Conservation (phyloP, 2,113 vertebrate genomes). For the Lasiurus borealis region DNA sequence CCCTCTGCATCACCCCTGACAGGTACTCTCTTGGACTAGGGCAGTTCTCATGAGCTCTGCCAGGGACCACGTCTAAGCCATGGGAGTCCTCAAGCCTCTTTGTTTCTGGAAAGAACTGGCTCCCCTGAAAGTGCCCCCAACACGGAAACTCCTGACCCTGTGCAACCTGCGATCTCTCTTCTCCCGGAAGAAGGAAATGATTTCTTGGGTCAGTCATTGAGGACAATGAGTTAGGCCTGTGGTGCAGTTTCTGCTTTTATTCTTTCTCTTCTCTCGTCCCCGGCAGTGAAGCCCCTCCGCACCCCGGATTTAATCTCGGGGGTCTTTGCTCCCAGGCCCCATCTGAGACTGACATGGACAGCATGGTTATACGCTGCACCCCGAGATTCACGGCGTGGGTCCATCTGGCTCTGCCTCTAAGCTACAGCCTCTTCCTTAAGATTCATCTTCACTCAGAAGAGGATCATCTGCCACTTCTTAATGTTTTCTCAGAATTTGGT, state of each 20-base stretch:
- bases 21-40: not conserved
- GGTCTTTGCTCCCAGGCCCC: not conserved
- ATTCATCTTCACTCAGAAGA: not conserved
- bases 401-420: not conserved
- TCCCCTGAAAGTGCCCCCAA: not conserved
- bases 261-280: fast-evolving
- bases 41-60: not conserved
- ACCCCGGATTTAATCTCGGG: too few species aligned
- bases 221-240: not conserved
- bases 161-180: not conserved
- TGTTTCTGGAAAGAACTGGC: not conserved
- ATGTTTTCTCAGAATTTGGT: not conserved
- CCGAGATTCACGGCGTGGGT: not conserved
- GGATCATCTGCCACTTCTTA: not conserved
- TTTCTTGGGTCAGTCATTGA: not conserved
- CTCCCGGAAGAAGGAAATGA: not conserved
- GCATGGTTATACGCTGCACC: not conserved
- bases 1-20: fast-evolving
- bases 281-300: not conserved
- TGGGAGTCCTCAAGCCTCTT: not conserved
- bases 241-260: not conserved
- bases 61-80: fast-evolving
- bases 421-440: not conserved
- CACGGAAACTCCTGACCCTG: not conserved
- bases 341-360: too few species aligned